Conservation (phyloP, 37 sponge, comb jelly and placozoan species). For the Spongilla lacustris region DNA sequence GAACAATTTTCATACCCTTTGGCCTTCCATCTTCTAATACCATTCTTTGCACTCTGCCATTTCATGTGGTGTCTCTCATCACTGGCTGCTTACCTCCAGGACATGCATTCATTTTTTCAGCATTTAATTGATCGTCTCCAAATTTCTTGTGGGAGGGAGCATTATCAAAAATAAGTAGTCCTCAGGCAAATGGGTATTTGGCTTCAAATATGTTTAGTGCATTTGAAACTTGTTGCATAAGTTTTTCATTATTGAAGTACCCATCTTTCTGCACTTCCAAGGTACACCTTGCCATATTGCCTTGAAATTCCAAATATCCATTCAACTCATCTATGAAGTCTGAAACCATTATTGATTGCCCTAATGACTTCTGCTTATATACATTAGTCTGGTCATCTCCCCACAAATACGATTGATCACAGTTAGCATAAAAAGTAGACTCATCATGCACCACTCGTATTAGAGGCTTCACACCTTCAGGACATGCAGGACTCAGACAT, state of each 20-base stretch:
- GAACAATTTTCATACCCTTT: no score
- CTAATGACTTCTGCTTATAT: conserved; percentile 13
- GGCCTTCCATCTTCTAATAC: no score
- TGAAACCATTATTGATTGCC: conserved; percentile 40
- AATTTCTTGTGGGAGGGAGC: conserved; percentile 11
- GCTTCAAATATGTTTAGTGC: neutral
- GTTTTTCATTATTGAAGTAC: neutral
- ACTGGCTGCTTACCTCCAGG: no score
- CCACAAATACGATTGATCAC: conserved; percentile 8
- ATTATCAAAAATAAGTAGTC: conserved; percentile 25
- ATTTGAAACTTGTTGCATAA: neutral
- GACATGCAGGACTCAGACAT: neutral
- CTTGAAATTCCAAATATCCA: conserved; percentile 20
- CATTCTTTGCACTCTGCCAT: no score
- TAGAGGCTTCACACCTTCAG: neutral
- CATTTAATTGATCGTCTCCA: neutral
- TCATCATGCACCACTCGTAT: conserved; percentile 14
- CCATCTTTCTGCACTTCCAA: conserved; percentile 11
- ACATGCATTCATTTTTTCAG: neutral
- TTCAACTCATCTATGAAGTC: conserved; percentile 33
- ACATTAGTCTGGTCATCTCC: conserved; percentile 7
- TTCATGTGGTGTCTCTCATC: no score
- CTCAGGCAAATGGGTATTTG: neutral
- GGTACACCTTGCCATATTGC: neutral
- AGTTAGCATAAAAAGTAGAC: conserved; percentile 11